Evolutionary conservation across 2,888 invertebrate species (phyloP).

Genomic region (Cataglyphis albicans): DNA sequence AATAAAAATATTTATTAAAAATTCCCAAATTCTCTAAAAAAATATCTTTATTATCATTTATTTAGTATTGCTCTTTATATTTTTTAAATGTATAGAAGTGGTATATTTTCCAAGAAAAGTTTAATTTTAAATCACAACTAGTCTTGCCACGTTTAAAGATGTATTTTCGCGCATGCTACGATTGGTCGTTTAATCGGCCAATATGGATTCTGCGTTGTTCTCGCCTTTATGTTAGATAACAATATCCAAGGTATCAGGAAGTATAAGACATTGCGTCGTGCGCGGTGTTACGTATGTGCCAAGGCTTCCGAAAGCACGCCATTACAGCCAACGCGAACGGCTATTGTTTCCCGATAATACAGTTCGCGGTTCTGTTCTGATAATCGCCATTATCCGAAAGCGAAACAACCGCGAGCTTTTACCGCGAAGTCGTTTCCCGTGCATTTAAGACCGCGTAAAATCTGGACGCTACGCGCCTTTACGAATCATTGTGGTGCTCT

Average conservation of each 20-base stretch:
- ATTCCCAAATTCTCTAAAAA: neutral
- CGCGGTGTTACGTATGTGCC: constrained; percentile 56
- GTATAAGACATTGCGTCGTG: neutral
- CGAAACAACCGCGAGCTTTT: constrained; percentile 28
- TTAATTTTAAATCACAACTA: constrained; percentile 65
- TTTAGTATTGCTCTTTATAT: neutral
- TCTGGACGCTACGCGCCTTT: constrained; percentile 10
- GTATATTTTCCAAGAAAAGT: constrained; percentile 47
- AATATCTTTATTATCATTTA: neutral
- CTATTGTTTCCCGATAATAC: constrained; percentile 71
- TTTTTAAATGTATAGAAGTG: constrained; percentile 45
- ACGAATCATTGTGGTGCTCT: constrained; percentile 15
- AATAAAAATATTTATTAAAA: neutral
- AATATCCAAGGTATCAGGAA: neutral
- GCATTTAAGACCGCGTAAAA: constrained; percentile 31
- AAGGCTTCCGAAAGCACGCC: constrained; percentile 46
- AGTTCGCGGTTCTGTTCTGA: constrained; percentile 43
- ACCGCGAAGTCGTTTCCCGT: constrained; percentile 27
- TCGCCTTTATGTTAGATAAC: constrained; percentile 36
- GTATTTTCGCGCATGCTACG: neutral
- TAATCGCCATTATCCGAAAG: constrained; percentile 57
- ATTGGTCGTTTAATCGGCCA: constrained; percentile 54
- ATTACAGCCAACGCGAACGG: constrained; percentile 24
- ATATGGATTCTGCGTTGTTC: constrained; percentile 58
- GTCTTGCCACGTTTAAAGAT: constrained; percentile 59